Conservation (phyloP, 2,888 invertebrate species). For the Polydrusus tereticollis region DNA sequence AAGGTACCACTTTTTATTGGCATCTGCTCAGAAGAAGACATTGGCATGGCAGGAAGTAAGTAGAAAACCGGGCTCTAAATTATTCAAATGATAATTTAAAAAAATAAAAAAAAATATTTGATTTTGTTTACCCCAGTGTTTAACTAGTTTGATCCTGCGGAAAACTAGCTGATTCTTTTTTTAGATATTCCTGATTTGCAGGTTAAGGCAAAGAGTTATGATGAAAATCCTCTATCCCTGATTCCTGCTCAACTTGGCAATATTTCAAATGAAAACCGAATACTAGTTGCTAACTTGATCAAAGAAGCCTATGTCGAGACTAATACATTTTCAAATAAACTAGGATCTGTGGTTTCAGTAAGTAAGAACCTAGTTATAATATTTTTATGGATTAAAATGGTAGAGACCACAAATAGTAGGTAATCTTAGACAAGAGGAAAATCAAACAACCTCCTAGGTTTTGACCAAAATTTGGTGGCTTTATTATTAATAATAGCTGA, state of each 20-base stretch:
- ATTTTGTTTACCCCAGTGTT: too few species aligned
- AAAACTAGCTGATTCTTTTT: neutral
- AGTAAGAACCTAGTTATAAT: neutral
- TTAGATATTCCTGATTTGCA: conserved; percentile 35
- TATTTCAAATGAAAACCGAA: conserved; percentile 18
- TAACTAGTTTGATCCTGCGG: too few species aligned
- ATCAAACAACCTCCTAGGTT: too few species aligned
- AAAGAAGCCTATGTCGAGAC: conserved; percentile 47
- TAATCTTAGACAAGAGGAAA: too few species aligned
- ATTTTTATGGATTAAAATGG: too few species aligned
- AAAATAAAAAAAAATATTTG: too few species aligned
- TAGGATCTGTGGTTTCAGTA: conserved; percentile 25
- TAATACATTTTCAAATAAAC: conserved; percentile 32
- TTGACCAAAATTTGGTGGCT: too few species aligned
- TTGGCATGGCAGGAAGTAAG: conserved; percentile 25
- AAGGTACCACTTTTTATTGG: conserved; percentile 53
- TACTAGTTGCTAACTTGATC: conserved; percentile 33
- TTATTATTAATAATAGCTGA: too few species aligned
- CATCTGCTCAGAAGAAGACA: conserved; percentile 53
- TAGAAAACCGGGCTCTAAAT: too few species aligned
- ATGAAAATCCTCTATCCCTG: conserved; percentile 14
- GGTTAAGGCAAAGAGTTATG: conserved; percentile 19
- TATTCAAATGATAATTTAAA: too few species aligned
- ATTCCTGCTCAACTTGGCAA: conserved; percentile 26
- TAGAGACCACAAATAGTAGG: too few species aligned